These are phyloP conservation scores for Latheticus oryzae DNA, from an alignment of 2,888 invertebrate species.

Conservation along the genomic window DNA sequence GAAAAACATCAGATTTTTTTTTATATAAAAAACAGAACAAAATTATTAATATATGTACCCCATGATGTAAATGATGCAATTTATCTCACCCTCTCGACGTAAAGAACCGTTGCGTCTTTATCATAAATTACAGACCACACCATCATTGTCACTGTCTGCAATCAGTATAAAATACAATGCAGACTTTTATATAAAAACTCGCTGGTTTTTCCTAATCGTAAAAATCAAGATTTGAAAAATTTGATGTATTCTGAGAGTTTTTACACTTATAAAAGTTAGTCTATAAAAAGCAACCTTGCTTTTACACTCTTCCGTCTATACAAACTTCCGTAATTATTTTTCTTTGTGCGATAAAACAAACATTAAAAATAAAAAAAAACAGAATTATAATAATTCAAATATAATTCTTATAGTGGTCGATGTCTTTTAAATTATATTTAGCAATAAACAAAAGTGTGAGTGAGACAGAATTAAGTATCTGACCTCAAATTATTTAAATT, in stretches of 20 bases:
- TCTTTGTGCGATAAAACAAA: neutral
- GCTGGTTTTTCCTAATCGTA: too few relatives aligned
- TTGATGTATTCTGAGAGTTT: too few relatives aligned
- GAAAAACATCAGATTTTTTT: slow-evolving; percentile 11
- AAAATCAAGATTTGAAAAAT: too few relatives aligned
- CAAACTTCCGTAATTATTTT: slow-evolving; percentile 3
- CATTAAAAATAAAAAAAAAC: slow-evolving; percentile 2
- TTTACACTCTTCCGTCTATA: neutral
- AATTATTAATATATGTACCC: too few relatives aligned
- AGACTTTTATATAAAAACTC: too few relatives aligned
- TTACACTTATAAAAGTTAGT: too few relatives aligned
- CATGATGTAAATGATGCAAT: too few relatives aligned
- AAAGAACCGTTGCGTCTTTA: slow-evolving; percentile 12
- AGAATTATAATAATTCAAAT: slow-evolving; percentile 1
- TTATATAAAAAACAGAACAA: too few relatives aligned
- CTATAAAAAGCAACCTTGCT: slow-evolving; percentile 14
- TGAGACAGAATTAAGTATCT: slow-evolving; percentile 9
- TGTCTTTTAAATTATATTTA: too few relatives aligned
- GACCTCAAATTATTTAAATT: slow-evolving; percentile 20
- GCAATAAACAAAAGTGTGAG: slow-evolving; percentile 2
- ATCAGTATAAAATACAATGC: neutral
- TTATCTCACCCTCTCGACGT: slow-evolving; percentile 1
- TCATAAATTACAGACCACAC: slow-evolving; percentile 24
- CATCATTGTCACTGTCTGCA: slow-evolving; percentile 21
- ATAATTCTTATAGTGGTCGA: too few relatives aligned